Evolutionary conservation across 2,888 invertebrate genomes (phyloP).

Genomic region (Pterobdella sp.): DNA sequence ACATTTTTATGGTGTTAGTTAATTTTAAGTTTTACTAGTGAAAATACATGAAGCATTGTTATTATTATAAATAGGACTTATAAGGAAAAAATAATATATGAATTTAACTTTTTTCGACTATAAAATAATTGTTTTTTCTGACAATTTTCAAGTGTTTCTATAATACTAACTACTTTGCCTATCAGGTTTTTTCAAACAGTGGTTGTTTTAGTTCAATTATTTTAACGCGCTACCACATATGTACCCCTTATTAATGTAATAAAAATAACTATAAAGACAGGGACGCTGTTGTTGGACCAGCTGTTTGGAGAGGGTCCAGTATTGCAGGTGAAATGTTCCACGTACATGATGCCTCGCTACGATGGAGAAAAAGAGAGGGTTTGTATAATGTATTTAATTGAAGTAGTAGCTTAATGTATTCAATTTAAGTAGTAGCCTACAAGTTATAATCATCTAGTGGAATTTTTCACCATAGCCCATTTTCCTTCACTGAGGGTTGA

Average conservation of each 20-base stretch:
- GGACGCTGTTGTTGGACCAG: slow-evolving; percentile 71
- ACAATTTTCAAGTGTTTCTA: not conserved
- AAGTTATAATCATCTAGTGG: no score
- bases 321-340: slow-evolving; percentile 69
- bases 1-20: no score
- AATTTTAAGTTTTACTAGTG: not conserved
- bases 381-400: slow-evolving; percentile 3
- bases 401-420: not conserved
- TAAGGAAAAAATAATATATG: no score
- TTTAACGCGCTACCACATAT: not conserved
- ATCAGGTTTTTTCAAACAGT: not conserved
- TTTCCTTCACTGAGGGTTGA: no score
- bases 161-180: not conserved
- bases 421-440: no score
- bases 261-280: slow-evolving; percentile 55
- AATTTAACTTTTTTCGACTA: no score
- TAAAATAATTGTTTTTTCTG: no score
- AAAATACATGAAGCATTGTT: not conserved
- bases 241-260: not conserved
- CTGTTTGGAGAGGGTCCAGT: slow-evolving; percentile 75
- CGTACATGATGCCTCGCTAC: slow-evolving; percentile 54
- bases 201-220: not conserved
- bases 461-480: no score
- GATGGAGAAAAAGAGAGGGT: slow-evolving; percentile 49
- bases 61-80: no score